These are phyloP conservation scores for Heliconius nattereri DNA, from an alignment of 1,140 invertebrate species.

Conservation along the genomic window DNA sequence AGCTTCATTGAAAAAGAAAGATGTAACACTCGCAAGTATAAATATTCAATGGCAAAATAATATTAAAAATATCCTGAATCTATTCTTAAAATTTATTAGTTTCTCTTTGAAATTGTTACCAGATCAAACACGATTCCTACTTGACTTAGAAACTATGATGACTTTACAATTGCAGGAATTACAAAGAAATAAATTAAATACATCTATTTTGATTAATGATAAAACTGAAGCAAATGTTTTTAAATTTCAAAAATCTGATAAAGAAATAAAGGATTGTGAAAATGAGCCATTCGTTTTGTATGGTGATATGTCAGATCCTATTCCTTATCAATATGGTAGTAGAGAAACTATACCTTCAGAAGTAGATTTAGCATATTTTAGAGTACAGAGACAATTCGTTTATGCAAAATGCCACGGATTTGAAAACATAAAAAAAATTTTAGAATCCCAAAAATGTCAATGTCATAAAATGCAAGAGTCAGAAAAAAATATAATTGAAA, in stretches of 20 bases:
- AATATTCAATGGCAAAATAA: constrained; percentile 69
- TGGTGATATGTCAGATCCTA: constrained; percentile 56
- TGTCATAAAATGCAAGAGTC: constrained; percentile 46
- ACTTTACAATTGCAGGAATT: constrained; percentile 72
- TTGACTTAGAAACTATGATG: constrained; percentile 70
- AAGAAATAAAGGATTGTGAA: constrained; percentile 43
- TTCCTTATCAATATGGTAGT: constrained; percentile 59
- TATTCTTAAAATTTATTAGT: constrained; percentile 73
- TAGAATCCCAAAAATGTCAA: constrained; percentile 59
- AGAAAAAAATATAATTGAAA: neutral
- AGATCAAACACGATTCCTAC: constrained; percentile 69
- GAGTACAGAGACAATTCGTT: constrained; percentile 60
- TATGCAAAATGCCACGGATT: constrained; percentile 73
- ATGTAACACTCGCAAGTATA: constrained; percentile 52
- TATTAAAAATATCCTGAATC: constrained; percentile 63
- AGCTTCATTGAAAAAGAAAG: constrained; percentile 49
- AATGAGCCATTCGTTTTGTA: constrained; percentile 58
- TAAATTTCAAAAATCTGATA: constrained; percentile 49
- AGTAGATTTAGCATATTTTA: constrained; percentile 63
- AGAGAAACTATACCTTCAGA: constrained; percentile 62
- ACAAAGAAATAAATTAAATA: constrained; percentile 45
- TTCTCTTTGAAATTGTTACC: constrained; percentile 69
- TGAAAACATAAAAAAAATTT: constrained; percentile 62
- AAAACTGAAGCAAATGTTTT: constrained; percentile 51
- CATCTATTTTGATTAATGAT: constrained; percentile 57